phyloP scores from a whole-genome alignment of 1,140 invertebrate genomes.

The Drosophila chauvacae region DNA sequence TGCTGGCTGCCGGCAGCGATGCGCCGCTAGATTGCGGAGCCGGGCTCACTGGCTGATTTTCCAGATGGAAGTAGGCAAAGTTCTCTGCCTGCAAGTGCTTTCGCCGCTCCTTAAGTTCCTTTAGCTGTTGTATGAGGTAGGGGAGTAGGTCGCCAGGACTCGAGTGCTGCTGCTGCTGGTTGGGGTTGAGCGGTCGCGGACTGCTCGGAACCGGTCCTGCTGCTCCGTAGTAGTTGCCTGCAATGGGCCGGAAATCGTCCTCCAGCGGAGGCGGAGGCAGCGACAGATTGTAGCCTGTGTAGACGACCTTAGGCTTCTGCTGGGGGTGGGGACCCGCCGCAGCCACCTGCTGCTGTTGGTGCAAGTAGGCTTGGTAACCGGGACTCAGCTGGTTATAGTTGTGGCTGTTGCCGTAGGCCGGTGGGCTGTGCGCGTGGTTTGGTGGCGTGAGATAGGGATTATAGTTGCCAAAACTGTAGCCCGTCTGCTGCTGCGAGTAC shows the following conservation, averaged over 20 bases:
- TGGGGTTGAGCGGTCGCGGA: slow-evolving; percentile 17
- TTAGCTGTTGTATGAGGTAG: slow-evolving; percentile 72
- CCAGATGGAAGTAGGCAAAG: slow-evolving; percentile 82
- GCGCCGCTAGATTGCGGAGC: neutral
- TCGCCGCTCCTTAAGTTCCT: slow-evolving; percentile 68
- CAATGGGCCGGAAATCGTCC: slow-evolving; percentile 75
- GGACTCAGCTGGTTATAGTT: slow-evolving; percentile 64
- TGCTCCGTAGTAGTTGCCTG: slow-evolving; percentile 69
- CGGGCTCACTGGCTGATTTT: slow-evolving; percentile 59
- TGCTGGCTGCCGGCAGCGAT: slow-evolving; percentile 8
- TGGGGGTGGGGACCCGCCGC: slow-evolving; percentile 21
- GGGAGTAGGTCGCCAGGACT: slow-evolving; percentile 59
- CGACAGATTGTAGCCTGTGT: slow-evolving; percentile 77
- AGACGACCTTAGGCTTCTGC: slow-evolving; percentile 58
- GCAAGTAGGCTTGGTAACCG: slow-evolving; percentile 48
- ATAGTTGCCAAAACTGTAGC: slow-evolving; percentile 64
- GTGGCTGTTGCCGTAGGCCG: slow-evolving; percentile 22
- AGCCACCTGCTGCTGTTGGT: slow-evolving; percentile 47
- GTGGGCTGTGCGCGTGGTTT: slow-evolving; percentile 25
- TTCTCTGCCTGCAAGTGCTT: slow-evolving; percentile 77
- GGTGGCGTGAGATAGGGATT: slow-evolving; percentile 79
- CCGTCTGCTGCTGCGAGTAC: slow-evolving; percentile 21
- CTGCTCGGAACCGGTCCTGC: slow-evolving; percentile 29
- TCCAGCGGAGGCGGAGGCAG: slow-evolving; percentile 67
- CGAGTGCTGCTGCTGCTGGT: slow-evolving; percentile 29